Evolutionary conservation across 2,888 invertebrate species (phyloP), one percentile per base, ranked within the genome.

Genomic region (Tillus elongatus): DNA sequence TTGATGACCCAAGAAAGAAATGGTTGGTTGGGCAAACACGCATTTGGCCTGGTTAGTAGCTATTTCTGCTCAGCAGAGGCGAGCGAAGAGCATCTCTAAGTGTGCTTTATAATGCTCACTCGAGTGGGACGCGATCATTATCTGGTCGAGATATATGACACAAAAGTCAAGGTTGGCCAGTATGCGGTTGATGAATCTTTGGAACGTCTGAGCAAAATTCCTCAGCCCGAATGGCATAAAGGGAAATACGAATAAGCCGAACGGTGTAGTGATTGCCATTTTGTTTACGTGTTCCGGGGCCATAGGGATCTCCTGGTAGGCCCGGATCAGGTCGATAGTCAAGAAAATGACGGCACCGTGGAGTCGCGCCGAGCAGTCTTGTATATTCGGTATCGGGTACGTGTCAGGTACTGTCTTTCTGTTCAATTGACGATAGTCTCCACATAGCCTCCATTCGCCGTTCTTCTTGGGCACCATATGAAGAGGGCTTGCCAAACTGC

Each of bases 361-460:
- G 4, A 9, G 9, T 29, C 8, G 9, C 32, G 6, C 8, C 8
- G 6, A 32, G 8, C 6, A 13, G 15, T 13, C 11, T 32, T 6
- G 11, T 9, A 32, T 13, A 4, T 32, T 32, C 10, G 11, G 6
- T 14, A 59, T 42, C 0, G 61, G 60, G 37, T 61, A 63, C 2
- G 52, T 33, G 42, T 64, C 60, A 0, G 59, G 57, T 1, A 53
- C 36, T 0, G 60, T 64, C 1, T 33, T 33, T 0, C 43, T 35
- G 29, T 60, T 63, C 0, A 63, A 39, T 1, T 13, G 16, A 0
- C 58, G 42, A 31, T 55, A 60, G 27, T 62, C 56, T 0, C 42
- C 67, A 58, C 68, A 68, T 51, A 46, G 56, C 41, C 56, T 35
- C 53, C 52, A 54, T 2, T 37, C 35, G 1, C 45, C 47, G 4